These are phyloP conservation scores for Dryas iulia DNA, from an alignment of 1,140 invertebrate genomes.

Conservation along the genomic window DNA sequence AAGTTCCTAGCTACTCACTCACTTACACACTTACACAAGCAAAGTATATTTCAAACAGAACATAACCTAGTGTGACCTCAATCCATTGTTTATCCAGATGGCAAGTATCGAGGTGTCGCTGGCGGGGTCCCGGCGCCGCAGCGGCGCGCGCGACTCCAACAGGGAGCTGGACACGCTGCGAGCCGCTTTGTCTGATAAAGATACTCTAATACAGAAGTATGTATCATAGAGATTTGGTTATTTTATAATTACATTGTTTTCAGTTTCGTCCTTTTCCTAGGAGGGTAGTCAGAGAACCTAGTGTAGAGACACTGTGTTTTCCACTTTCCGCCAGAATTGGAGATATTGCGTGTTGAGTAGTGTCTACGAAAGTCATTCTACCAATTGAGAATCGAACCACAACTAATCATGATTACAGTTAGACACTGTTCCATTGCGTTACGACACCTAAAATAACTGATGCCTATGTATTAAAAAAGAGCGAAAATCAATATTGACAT, in stretches of 20 bases:
- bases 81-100: constrained; percentile 83
- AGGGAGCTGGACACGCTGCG: constrained; percentile 85
- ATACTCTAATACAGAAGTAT: constrained; percentile 88
- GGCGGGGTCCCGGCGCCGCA: constrained; percentile 83
- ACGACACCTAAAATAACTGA: too few relatives aligned
- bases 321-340: too few relatives aligned
- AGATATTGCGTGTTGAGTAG: too few relatives aligned
- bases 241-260: neutral
- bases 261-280: too few relatives aligned
- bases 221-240: neutral
- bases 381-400: too few relatives aligned
- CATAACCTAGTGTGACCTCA: neutral
- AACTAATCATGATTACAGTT: too few relatives aligned
- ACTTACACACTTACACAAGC: neutral
- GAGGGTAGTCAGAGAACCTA: too few relatives aligned
- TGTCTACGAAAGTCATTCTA: too few relatives aligned
- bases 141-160: constrained; percentile 76
- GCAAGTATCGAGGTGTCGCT: constrained; percentile 91
- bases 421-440: too few relatives aligned
- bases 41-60: neutral
- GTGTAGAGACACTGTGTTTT: too few relatives aligned
- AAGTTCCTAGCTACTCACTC: neutral
- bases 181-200: constrained; percentile 88
- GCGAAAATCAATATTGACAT: too few relatives aligned
- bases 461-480: too few relatives aligned